Evolutionary conservation across 2,113 vertebrate species (phyloP), one percentile per base, ranked within the genome.

Genomic region (Phoenicopterus ruber): DNA sequence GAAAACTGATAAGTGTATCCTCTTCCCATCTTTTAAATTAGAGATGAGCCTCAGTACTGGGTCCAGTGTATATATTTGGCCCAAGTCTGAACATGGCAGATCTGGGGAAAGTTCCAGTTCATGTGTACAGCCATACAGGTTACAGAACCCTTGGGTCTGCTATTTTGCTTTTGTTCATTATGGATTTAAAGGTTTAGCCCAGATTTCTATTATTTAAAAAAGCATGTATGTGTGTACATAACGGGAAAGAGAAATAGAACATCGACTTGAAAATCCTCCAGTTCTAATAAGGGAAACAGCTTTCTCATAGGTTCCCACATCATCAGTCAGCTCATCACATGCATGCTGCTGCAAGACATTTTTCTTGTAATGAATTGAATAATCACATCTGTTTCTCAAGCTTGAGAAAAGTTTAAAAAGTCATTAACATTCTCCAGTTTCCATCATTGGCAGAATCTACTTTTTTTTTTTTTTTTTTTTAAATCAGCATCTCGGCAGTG

Each of bases 271-370:
- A 95, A 96, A 76, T 83, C 82, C 97, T 98, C 97, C 95, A 97
- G 93, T 97, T 97, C 96, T 96, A 95, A 96, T 97, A 97, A 98
- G 98, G 97, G 98, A 98, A 98, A 98, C 76, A 91, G 96, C 97
- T 98, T 98, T 97, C 96, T 98, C 94, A 92, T 96, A 97, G 96
- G 97, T 98, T 98, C 98, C 98, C 98, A 98, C 97, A 98, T 97
- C 97, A 96, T 98, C 96, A 94, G 97, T 98, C 97, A 98, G 95
- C 97, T 98, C 98, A 98, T 98, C 98, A 97, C 97, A 97, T 95
- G 97, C 84, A 72, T 71, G 86, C 93, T 97, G 96, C 91, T 97
- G 94, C 94, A 84, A 95, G 90, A 97, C 92, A 40, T 93, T 90
- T 88, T 92, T 96, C 93, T 88, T 74, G 70, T 96, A 97, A 98